Evolutionary conservation across 2,797 vertebrate species (phyloP), one percentile per base, ranked within the genome.

Genomic region (Octomys mimax): DNA sequence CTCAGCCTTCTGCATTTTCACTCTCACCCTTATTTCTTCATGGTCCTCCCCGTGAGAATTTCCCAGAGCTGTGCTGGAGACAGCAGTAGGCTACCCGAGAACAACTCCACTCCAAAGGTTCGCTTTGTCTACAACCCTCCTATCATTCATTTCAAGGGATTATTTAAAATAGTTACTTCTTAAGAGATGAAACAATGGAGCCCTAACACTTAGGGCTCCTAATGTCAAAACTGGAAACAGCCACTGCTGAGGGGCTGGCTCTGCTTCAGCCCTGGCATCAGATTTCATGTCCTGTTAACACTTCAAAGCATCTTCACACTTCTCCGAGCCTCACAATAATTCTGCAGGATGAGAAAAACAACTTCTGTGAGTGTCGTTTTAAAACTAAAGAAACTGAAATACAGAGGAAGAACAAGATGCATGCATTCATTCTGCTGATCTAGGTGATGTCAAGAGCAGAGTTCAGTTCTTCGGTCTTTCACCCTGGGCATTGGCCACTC

Each of bases 121-220:
- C 54, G 52, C 80, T 64, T 22, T 59, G 26, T 52, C 86, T 66
- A 57, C 21, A 64, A 22, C 36, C 70, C 61, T 79, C 59, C 21
- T 59, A 87, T 62, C 77, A 28, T 78, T 84, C 21, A 33, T n/a
- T 90, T 94, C 81, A 79, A 79, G 89, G 31, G 61, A 59, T 19
- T 66, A 1, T 64, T 96, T 80, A 75, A 85, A 82, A 70, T 59
- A 54, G 42, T 57, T 77, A 7, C 57, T 79, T 12, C 62, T 89
- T 68, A 83, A n/a, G 33, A 36, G 39, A 66, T 80, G 71, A 83
- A 75, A 95, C 83, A 42, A 42, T 22, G 13, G 36, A 92, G 36
- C 73, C 54, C 71, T 70, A 59, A 87, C 13, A 31, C 4, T 82
- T 73, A 89, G 71, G 49, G 7, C 33, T 79, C 5, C 73, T 87